Percentiles rank a stretch among this genome's conserved stretches.
phyloP scores from a whole-genome alignment of 2,113 vertebrate species.

The Ptilorrhoa leucosticta region DNA sequence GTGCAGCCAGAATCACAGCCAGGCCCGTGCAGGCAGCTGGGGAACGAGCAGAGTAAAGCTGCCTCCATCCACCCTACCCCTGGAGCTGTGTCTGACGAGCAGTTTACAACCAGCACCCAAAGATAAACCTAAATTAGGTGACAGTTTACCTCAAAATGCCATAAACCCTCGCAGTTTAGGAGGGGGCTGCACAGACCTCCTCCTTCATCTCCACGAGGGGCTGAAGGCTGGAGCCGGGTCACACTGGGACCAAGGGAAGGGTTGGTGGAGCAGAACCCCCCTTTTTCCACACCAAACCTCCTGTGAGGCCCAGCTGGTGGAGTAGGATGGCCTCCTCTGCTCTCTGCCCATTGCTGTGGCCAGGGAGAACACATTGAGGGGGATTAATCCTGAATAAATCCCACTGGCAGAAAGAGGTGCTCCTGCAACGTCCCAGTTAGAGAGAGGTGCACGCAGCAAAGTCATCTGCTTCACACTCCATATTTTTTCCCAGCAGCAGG shows the following conservation, averaged over 20 bases:
- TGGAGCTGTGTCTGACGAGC: neutral
- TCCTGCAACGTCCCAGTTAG: slow-evolving; percentile 12
- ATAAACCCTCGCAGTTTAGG: neutral
- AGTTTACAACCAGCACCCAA: neutral
- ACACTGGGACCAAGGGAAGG: neutral
- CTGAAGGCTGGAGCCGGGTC: neutral
- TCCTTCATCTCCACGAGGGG: neutral
- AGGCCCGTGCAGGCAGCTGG: neutral
- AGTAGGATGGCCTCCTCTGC: neutral
- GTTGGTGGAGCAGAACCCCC: neutral
- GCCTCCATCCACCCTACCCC: neutral
- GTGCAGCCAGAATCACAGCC: neutral
- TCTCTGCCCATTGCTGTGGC: neutral
- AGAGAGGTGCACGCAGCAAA: neutral
- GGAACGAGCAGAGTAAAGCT: neutral
- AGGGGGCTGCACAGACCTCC: neutral
- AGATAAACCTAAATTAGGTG: neutral
- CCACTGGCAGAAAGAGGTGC: neutral
- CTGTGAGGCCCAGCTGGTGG: neutral
- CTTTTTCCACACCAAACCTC: neutral
- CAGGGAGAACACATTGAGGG: neutral
- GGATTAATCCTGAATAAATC: neutral
- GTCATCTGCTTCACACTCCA: slow-evolving; percentile 1
- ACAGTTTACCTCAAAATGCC: neutral
- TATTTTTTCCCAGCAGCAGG: neutral